Percentiles rank a stretch among this genome's conserved stretches.
Conservation (phyloP, 2,113 vertebrate genomes). For the Zootoca vivipara region DNA sequence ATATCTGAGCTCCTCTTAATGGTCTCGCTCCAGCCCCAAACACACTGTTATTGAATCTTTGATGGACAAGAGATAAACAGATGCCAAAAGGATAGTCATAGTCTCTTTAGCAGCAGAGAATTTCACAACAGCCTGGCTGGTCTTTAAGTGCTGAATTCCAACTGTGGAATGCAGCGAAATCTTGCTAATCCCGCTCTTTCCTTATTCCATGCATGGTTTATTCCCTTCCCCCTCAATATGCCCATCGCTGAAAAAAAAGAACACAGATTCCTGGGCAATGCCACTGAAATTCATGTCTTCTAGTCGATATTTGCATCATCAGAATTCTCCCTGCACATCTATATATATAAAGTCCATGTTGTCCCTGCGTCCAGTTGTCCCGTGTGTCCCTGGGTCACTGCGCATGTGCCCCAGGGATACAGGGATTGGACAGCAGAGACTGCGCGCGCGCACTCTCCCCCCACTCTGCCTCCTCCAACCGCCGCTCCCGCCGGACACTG, state of each 20-base stretch:
- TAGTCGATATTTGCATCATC: not conserved
- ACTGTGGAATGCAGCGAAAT: not conserved
- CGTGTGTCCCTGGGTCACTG: too few relatives aligned
- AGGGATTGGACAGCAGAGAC: too few relatives aligned
- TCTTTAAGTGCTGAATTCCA: not conserved
- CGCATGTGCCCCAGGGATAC: too few relatives aligned
- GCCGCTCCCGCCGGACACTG: too few relatives aligned
- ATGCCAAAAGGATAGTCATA: conserved; percentile 1
- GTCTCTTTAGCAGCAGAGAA: conserved; percentile 1
- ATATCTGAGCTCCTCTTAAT: conserved; percentile 5
- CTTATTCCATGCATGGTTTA: not conserved
- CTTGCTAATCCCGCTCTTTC: not conserved
- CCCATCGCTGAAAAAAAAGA: not conserved
- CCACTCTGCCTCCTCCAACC: too few relatives aligned
- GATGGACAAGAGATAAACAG: conserved; percentile 35
- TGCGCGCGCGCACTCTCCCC: too few relatives aligned
- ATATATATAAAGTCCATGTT: too few relatives aligned
- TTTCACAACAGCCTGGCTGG: not conserved
- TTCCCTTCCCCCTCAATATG: not conserved
- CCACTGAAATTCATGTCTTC: not conserved
- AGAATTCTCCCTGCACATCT: not conserved
- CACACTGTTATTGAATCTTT: not conserved
- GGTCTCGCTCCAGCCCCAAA: not conserved
- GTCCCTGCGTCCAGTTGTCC: too few relatives aligned
- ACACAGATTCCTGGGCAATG: not conserved